phyloP scores from a whole-genome alignment of 2,888 invertebrate species.

The Hirudinaria manillensis region DNA sequence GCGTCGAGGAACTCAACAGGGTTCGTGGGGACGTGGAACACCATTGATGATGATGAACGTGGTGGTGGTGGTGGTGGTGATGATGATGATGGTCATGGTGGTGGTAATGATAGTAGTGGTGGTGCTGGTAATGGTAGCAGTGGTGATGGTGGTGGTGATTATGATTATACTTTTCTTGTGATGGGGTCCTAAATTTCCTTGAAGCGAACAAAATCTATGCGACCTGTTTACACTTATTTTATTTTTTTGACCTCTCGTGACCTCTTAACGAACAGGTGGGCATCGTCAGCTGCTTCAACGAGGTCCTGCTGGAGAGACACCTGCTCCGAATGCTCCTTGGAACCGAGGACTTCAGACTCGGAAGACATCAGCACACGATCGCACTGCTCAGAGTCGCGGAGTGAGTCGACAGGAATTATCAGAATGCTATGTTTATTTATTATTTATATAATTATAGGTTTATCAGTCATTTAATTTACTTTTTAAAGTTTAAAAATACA shows the following conservation, averaged over 20 bases:
- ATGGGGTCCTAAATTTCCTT: no score
- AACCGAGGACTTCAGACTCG: background rate
- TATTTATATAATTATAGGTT: no score
- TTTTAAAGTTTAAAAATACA: no score
- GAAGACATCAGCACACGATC: background rate
- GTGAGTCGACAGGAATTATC: background rate
- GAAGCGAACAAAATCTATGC: no score
- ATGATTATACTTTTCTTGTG: background rate
- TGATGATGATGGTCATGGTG: background rate
- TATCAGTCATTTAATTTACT: no score
- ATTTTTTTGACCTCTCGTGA: no score
- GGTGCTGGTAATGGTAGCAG: background rate
- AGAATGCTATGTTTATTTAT: no score
- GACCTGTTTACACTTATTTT: no score
- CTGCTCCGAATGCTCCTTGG: background rate
- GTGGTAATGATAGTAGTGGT: no score
- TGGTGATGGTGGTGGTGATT: background rate
- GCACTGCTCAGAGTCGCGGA: background rate
- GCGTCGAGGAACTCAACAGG: slow-evolving; percentile 73
- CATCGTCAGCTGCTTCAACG: background rate
- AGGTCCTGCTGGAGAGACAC: background rate
- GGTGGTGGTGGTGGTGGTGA: background rate
- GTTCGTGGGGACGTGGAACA: slow-evolving; percentile 54
- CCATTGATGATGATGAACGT: background rate
- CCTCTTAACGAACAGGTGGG: background rate